A percentile compares a stretch with the other conserved stretches of the same genome.
Evolutionary conservation across 2,888 invertebrate genomes (phyloP).

Genomic region (Rhagonycha fulva): DNA sequence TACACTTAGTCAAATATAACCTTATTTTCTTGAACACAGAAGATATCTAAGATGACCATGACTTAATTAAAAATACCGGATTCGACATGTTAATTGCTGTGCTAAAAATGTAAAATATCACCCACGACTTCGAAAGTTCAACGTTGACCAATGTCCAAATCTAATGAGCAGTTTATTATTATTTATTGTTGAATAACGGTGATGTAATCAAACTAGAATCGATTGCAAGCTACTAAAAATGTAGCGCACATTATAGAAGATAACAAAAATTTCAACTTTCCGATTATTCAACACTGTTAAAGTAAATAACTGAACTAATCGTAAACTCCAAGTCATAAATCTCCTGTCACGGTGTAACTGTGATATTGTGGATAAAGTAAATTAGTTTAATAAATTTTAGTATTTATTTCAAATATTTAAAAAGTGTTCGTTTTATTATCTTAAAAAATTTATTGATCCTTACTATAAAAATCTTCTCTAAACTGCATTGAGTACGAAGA

Average conservation of each 20-base stretch:
- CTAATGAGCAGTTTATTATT: conserved; percentile 33
- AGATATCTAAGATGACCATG: conserved; percentile 38
- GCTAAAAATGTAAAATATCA: conserved; percentile 42
- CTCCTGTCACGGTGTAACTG: conserved; percentile 1
- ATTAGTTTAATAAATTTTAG: background rate
- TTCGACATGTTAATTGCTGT: conserved; percentile 40
- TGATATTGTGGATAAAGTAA: background rate
- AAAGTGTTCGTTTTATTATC: background rate
- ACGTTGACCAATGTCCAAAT: conserved; percentile 31
- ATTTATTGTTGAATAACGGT: conserved; percentile 31
- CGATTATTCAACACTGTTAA: background rate
- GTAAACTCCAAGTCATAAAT: conserved; percentile 1
- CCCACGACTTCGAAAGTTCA: conserved; percentile 40
- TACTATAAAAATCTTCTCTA: background rate
- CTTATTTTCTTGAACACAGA: conserved; percentile 20
- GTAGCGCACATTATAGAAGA: conserved; percentile 1
- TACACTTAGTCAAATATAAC: conserved; percentile 26
- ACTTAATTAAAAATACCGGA: conserved; percentile 40
- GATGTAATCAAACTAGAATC: conserved; percentile 25
- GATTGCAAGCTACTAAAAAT: conserved; percentile 6
- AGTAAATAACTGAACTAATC: background rate
- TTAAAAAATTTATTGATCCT: background rate
- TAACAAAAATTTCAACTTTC: conserved; percentile 1
- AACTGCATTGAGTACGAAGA: too few relatives aligned
- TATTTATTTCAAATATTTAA: background rate